A percentile compares a stretch with the other conserved stretches of the same genome.
Conservation (phyloP, 2,888 invertebrate species). For the Tolmerus cingulatus region DNA sequence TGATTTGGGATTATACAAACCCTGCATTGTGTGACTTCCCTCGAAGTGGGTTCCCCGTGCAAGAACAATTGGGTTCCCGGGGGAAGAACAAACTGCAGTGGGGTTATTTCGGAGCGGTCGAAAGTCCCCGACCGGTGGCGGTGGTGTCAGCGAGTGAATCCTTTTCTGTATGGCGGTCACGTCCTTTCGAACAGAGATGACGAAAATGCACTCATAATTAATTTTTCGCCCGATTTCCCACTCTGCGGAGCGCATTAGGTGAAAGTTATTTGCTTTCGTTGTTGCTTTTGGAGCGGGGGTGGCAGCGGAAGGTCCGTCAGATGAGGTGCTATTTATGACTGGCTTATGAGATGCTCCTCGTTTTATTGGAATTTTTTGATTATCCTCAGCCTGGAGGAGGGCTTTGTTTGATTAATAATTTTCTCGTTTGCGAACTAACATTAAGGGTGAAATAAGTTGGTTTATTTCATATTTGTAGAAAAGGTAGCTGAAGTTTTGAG, state of each 20-base stretch:
- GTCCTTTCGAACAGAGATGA: slow-evolving; percentile 15
- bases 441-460: neutral
- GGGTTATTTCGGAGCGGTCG: neutral
- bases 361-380: slow-evolving; percentile 17
- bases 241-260: neutral
- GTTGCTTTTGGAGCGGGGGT: neutral
- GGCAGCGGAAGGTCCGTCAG: neutral
- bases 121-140: neutral
- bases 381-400: neutral
- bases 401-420: neutral
- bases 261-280: neutral
- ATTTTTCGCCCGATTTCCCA: slow-evolving; percentile 36
- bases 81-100: neutral
- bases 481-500: neutral
- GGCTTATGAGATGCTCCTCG: slow-evolving; percentile 7
- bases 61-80: neutral
- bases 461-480: neutral
- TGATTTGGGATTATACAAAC: slow-evolving; percentile 19
- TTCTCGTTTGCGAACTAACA: neutral
- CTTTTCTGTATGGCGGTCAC: slow-evolving; percentile 28
- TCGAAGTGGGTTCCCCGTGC: neutral
- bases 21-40: neutral
- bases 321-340: slow-evolving; percentile 8
- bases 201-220: slow-evolving; percentile 40
- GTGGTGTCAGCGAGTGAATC: slow-evolving; percentile 27